Percentiles rank a stretch among this genome's conserved stretches.
Evolutionary conservation across 2,888 invertebrate species (phyloP).

Genomic region (Acronicta psi): DNA sequence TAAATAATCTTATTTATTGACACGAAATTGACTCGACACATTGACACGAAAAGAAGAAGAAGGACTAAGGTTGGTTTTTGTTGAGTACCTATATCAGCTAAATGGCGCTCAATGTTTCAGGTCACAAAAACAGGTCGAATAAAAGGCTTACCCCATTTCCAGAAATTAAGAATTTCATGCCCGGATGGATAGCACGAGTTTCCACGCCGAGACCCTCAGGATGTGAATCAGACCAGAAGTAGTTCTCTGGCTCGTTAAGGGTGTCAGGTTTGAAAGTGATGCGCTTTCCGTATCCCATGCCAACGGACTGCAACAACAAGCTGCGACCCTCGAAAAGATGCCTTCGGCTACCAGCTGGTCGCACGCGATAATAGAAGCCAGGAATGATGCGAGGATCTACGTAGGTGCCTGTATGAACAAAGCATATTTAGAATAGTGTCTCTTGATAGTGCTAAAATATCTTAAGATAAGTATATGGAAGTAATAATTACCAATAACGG

Average conservation of each 20-base stretch:
- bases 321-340: conserved; percentile 91
- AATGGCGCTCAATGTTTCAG: neutral
- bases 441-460: conserved; percentile 1
- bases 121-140: neutral
- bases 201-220: conserved; percentile 92
- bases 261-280: conserved; percentile 92
- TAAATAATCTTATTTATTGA: no score
- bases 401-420: conserved; percentile 89
- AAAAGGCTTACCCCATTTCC: conserved; percentile 87
- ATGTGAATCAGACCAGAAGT: conserved; percentile 94
- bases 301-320: conserved; percentile 90
- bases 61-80: no score
- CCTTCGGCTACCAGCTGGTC: conserved; percentile 90
- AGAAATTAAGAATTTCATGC: conserved; percentile 90
- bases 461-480: conserved; percentile 11
- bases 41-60: no score
- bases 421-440: conserved; percentile 1
- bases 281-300: conserved; percentile 93
- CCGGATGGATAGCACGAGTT: conserved; percentile 90
- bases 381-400: conserved; percentile 92
- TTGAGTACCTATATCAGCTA: no score
- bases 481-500: conserved; percentile 90
- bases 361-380: conserved; percentile 92
- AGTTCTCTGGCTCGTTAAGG: conserved; percentile 90
- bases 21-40: no score